Evolutionary conservation across 1,140 invertebrate species (phyloP).

Genomic region (Ceratina australensis): DNA sequence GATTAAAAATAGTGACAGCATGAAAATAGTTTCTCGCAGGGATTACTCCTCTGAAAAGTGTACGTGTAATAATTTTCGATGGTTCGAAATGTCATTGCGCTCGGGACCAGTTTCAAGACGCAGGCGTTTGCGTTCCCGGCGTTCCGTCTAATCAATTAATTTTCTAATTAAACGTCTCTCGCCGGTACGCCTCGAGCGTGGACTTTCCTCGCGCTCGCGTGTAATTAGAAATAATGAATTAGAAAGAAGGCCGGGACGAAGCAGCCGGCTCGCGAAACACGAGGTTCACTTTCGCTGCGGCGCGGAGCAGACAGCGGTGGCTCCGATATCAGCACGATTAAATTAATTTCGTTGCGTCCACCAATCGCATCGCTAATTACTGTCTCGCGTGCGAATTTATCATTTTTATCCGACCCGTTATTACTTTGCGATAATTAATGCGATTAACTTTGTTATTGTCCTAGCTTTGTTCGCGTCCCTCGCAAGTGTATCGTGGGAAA

Average conservation of each 20-base stretch:
- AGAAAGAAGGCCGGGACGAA: not conserved
- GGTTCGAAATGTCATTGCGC: too few relatives aligned
- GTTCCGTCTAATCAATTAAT: constrained; percentile 26
- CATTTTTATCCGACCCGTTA: not conserved
- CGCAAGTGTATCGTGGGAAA: not conserved
- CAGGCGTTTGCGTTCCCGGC: too few relatives aligned
- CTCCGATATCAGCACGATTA: constrained; percentile 13
- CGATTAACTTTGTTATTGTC: not conserved
- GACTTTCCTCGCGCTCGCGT: not conserved
- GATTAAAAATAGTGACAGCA: constrained; percentile 8
- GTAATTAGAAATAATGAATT: constrained; percentile 37
- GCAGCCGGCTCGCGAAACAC: not conserved
- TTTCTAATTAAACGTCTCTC: too few relatives aligned
- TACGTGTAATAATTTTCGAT: not conserved
- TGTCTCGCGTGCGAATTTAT: not conserved
- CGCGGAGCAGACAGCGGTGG: too few relatives aligned
- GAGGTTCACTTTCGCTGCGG: too few relatives aligned
- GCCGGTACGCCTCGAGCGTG: not conserved
- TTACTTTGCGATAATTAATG: constrained; percentile 10
- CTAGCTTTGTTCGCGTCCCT: not conserved
- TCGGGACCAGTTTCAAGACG: not conserved
- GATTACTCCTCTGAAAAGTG: not conserved
- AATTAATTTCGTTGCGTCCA: constrained; percentile 3
- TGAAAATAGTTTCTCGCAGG: not conserved
- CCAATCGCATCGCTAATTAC: not conserved